Percentiles rank a stretch among this genome's conserved stretches.
Conservation (phyloP, 2,113 vertebrate genomes). For the Halichoeres trimaculatus region DNA sequence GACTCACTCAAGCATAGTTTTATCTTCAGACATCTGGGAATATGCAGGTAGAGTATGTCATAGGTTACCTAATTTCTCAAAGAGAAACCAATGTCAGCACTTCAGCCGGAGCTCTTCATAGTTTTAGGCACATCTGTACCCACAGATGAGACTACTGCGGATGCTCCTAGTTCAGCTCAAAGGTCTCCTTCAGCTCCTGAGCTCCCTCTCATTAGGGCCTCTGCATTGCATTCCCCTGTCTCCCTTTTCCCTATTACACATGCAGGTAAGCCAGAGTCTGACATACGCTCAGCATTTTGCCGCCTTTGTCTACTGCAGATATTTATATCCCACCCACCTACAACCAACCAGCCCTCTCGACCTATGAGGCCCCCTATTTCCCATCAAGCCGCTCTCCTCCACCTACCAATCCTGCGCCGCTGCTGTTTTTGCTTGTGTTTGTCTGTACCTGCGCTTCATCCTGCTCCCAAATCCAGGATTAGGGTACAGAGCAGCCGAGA, state of each 20-base stretch:
- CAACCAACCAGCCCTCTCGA: conserved; percentile 76
- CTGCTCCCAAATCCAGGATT: conserved; percentile 78
- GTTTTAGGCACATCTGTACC: conserved; percentile 24
- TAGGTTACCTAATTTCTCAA: conserved; percentile 26
- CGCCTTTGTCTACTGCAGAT: conserved; percentile 87
- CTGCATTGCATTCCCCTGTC: conserved; percentile 7
- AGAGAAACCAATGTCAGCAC: conserved; percentile 47
- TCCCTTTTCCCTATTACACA: conserved; percentile 23
- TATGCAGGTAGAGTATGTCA: conserved; percentile 28
- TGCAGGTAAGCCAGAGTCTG: conserved; percentile 38
- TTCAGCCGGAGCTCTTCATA: conserved; percentile 39
- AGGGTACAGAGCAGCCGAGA: conserved; percentile 73
- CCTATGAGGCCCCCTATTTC: conserved; percentile 87
- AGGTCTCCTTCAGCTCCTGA: conserved; percentile 26
- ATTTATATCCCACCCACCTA: conserved; percentile 89
- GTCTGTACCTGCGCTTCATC: conserved; percentile 70
- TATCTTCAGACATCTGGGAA: conserved; percentile 36
- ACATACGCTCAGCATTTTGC: conserved; percentile 80
- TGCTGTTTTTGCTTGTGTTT: conserved; percentile 70
- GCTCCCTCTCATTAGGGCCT: conserved; percentile 30
- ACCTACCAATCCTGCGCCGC: conserved; percentile 81
- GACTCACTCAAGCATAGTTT: conserved; percentile 49
- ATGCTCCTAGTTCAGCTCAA: conserved; percentile 35
- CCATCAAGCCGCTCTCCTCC: conserved; percentile 77
- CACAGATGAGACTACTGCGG: conserved; percentile 24